These are phyloP conservation scores for Stichodactyla mertensii DNA, from an alignment of 64 coral and sea anemone species.

Conservation along the genomic window DNA sequence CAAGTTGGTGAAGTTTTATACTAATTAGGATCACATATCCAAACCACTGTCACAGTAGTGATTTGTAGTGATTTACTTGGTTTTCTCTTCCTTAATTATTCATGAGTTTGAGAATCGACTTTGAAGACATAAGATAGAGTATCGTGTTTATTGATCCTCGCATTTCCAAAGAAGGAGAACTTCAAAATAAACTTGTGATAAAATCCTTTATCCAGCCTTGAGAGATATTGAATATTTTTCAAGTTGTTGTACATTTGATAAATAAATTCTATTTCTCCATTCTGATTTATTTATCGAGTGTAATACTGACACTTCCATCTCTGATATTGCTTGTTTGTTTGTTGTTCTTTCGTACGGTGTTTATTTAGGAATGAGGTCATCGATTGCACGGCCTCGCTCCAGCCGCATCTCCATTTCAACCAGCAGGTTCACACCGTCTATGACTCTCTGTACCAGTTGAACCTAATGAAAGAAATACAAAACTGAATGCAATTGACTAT, in stretches of 20 bases:
- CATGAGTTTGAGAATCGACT: no score
- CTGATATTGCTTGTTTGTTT: neutral
- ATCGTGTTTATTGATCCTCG: no score
- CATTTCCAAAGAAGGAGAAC: no score
- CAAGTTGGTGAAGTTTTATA: no score
- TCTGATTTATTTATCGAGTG: neutral
- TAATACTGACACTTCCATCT: neutral
- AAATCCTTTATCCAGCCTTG: no score
- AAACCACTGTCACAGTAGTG: no score
- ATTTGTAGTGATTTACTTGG: no score
- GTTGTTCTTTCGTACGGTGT: neutral
- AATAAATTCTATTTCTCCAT: neutral
- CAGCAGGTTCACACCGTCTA: slow-evolving; percentile 96
- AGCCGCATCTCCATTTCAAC: slow-evolving; percentile 92
- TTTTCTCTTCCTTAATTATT: no score
- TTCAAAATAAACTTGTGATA: no score
- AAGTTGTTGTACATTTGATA: slow-evolving; percentile 10
- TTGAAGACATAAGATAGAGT: no score
- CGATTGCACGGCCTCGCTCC: slow-evolving; percentile 66
- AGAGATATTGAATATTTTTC: neutral
- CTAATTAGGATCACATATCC: no score
- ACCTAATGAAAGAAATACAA: slow-evolving; percentile 58
- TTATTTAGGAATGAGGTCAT: slow-evolving; percentile 78
- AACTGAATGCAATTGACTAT: neutral
- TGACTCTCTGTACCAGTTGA: slow-evolving; percentile 85